phyloP scores from a whole-genome alignment of 2,797 vertebrate genomes.

The Nyctibius grandis region DNA sequence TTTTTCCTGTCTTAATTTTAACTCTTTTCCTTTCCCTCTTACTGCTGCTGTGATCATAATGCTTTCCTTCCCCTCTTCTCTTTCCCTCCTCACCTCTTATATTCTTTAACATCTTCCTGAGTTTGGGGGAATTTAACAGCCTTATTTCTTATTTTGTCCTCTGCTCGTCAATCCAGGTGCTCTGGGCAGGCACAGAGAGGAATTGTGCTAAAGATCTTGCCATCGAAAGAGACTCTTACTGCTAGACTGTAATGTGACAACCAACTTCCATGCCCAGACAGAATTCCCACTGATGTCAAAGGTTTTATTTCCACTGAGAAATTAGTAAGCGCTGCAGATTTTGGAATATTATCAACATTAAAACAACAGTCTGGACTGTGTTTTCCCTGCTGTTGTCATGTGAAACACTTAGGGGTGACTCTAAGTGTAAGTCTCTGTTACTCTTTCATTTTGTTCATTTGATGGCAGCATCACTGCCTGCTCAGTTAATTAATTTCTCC shows the following conservation, averaged over 20 bases:
- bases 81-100: not conserved
- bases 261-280: not conserved
- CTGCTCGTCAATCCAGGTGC: not conserved
- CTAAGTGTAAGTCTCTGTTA: constrained; percentile 28
- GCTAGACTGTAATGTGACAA: not conserved
- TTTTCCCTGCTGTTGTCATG: constrained; percentile 42
- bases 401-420: constrained; percentile 38
- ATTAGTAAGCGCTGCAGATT: not conserved
- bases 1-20: not conserved
- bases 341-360: constrained; percentile 52
- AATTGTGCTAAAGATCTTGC: not conserved
- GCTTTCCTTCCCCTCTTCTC: not conserved
- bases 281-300: constrained; percentile 32
- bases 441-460: constrained; percentile 47
- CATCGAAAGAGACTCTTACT: not conserved
- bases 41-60: not conserved
- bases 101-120: not conserved
- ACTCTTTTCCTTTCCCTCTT: not conserved
- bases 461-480: constrained; percentile 31
- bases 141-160: not conserved
- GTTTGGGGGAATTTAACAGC: not conserved
- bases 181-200: not conserved
- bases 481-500: constrained; percentile 47
- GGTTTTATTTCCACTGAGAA: constrained; percentile 48
- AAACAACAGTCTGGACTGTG: constrained; percentile 47